These are phyloP conservation scores for Urechis unicinctus DNA, from an alignment of 2,888 invertebrate species.

Conservation along the genomic window DNA sequence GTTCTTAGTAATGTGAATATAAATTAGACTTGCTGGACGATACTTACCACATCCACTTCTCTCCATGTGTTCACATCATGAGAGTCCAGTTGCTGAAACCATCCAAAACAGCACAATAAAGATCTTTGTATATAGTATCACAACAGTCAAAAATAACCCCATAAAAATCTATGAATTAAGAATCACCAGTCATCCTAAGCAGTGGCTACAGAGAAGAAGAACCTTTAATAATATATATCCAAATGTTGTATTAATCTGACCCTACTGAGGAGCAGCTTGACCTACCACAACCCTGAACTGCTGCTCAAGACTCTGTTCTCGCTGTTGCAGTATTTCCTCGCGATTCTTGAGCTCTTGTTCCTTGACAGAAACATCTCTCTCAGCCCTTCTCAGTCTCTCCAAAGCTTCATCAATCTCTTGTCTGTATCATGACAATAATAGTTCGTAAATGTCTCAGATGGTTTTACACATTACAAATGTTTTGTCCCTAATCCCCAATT, in stretches of 20 bases:
- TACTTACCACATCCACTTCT: conserved; percentile 49
- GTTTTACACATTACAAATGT: no score
- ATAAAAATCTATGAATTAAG: no score
- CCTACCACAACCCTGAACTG: conserved; percentile 41
- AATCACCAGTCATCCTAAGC: no score
- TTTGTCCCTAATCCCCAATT: no score
- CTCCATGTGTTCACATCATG: conserved; percentile 50
- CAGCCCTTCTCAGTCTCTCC: conserved; percentile 41
- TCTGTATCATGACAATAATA: conserved; percentile 21
- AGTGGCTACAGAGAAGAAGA: no score
- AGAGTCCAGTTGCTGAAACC: conserved; percentile 43
- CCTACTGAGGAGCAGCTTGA: no score
- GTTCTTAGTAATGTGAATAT: no score
- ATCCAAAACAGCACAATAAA: no score
- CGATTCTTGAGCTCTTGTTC: conserved; percentile 41
- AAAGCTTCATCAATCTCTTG: conserved; percentile 46
- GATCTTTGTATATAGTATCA: no score
- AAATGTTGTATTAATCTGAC: background rate
- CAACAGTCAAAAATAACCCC: no score
- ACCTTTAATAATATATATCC: no score
- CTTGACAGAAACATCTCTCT: conserved; percentile 41
- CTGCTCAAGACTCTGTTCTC: conserved; percentile 37
- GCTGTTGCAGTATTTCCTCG: conserved; percentile 40
- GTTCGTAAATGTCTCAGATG: background rate
- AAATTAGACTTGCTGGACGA: no score